Evolutionary conservation across 2,888 invertebrate genomes (phyloP), one percentile per base, ranked within the genome.

Genomic region (Trissoscelio sp.): DNA sequence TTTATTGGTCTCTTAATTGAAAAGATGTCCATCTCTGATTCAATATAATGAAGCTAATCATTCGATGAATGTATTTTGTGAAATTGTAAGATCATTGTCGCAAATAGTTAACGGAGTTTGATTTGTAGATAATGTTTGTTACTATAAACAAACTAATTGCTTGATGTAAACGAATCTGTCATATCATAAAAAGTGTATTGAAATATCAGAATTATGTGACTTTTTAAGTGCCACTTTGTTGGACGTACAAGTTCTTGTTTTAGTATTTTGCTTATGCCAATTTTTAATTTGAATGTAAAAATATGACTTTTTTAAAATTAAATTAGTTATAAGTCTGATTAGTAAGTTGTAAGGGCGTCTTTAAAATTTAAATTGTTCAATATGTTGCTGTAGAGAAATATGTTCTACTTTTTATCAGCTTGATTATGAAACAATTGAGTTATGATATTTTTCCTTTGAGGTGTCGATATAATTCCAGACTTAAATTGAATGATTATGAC

Each of bases 71-170:
- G 6, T 57, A 64, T 48, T 46, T 55, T 66, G 37, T 58, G 48
- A 66, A 74, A 66, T 77, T 60, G 20, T 58, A 58, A 51, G 58
- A 75, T 69, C 69, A 77, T 77, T 77, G 77, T 77, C 69, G 77
- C 69, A 77, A 77, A 77, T 77, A 70, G 78, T 70, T 78, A 69
- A 62, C 24, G 53, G 64, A 74, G 34, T 31, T 57, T 62, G 53
- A 60, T 37, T 28, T 60, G 14, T 12, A 37, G 57, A 18, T 28
- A 51, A 20, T 37, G 6, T 22, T 4, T 44, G 11, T 64, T 34
- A 55, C 16, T 44, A 7, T 44, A 20, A 57, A 46, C 24, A 12
- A 16, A 28, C 5, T 57, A 42, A 31, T 44, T 20, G 39, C 44
- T 62, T n/a, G 20, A 31, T 31, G n/a, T 31, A 62, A 62, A 62